Percentiles rank a stretch among this genome's conserved stretches.
These are phyloP conservation scores for Gnathonemus longibarbis DNA, from an alignment of 2,113 vertebrate genomes.

Conservation along the genomic window DNA sequence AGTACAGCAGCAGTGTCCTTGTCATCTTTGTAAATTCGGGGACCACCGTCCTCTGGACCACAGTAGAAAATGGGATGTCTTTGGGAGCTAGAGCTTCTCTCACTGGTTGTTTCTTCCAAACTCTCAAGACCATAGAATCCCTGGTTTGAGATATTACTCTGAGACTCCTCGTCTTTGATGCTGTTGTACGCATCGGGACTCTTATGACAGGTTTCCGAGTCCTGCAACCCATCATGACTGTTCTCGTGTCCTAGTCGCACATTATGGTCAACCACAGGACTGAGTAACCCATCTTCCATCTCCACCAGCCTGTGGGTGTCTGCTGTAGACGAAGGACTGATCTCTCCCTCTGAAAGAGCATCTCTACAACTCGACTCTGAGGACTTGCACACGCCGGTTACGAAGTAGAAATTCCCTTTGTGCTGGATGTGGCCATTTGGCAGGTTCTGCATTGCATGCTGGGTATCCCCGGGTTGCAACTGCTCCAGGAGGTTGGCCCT, in stretches of 20 bases:
- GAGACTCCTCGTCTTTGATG: constrained; percentile 38
- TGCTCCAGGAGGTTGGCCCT: constrained; percentile 38
- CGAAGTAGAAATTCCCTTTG: constrained; percentile 67
- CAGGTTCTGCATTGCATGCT: constrained; percentile 31
- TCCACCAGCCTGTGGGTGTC: constrained; percentile 39
- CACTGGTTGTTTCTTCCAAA: constrained; percentile 40
- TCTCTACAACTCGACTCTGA: constrained; percentile 31
- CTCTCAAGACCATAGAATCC: constrained; percentile 34
- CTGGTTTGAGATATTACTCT: constrained; percentile 16
- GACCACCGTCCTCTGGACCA: constrained; percentile 49
- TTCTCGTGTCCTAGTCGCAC: constrained; percentile 34
- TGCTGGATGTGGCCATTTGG: constrained; percentile 60
- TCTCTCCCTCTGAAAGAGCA: constrained; percentile 31
- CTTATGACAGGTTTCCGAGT: constrained; percentile 30
- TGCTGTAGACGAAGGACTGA: constrained; percentile 28
- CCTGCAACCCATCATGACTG: constrained; percentile 30
- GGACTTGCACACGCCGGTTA: constrained; percentile 56
- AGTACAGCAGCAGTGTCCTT: background rate
- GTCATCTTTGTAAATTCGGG: constrained; percentile 13
- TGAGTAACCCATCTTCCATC: constrained; percentile 39
- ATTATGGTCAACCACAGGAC: constrained; percentile 42
- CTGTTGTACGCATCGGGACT: constrained; percentile 26
- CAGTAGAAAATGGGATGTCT: constrained; percentile 50
- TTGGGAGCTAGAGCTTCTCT: constrained; percentile 16
- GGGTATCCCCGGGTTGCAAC: constrained; percentile 30